Evolutionary conservation across 2,888 invertebrate genomes (phyloP).

Genomic region (Hanleya hanleyi): DNA sequence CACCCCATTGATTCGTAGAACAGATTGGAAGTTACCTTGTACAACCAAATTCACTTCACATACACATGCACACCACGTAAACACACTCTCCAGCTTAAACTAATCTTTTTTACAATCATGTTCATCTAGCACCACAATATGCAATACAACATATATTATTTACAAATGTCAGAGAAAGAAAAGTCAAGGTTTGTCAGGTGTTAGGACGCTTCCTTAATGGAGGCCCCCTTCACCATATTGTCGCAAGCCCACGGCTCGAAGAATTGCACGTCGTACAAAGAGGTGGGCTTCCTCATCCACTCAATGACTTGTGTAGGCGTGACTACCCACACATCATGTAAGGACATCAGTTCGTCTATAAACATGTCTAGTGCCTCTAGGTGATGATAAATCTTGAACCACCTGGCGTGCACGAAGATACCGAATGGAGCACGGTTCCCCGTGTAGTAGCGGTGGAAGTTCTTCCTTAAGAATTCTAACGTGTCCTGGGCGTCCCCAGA

Average conservation of each 20-base stretch:
- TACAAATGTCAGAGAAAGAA: too few species aligned
- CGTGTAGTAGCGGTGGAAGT: slow-evolving; percentile 83
- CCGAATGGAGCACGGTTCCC: slow-evolving; percentile 84
- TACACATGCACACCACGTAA: too few species aligned
- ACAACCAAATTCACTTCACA: too few species aligned
- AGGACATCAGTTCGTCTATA: slow-evolving; percentile 44
- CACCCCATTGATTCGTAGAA: too few species aligned
- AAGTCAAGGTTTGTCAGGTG: too few species aligned
- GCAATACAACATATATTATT: too few species aligned
- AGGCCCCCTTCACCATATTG: slow-evolving; percentile 31
- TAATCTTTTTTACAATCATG: too few species aligned
- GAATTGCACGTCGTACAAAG: slow-evolving; percentile 33
- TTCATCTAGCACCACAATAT: too few species aligned
- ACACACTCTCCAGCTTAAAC: too few species aligned
- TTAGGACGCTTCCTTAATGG: slow-evolving; percentile 2
- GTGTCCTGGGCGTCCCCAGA: slow-evolving; percentile 33
- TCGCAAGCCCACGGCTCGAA: slow-evolving; percentile 47
- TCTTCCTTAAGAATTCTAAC: slow-evolving; percentile 78
- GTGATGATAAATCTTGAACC: slow-evolving; percentile 83
- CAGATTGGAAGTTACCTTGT: too few species aligned
- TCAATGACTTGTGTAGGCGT: slow-evolving; percentile 47
- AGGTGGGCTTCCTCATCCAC: slow-evolving; percentile 51
- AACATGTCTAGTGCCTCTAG: slow-evolving; percentile 52
- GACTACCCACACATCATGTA: slow-evolving; percentile 53
- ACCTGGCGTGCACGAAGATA: slow-evolving; percentile 86